These are phyloP conservation scores for Strix aluco DNA, from an alignment of 2,113 vertebrate species.

Conservation along the genomic window DNA sequence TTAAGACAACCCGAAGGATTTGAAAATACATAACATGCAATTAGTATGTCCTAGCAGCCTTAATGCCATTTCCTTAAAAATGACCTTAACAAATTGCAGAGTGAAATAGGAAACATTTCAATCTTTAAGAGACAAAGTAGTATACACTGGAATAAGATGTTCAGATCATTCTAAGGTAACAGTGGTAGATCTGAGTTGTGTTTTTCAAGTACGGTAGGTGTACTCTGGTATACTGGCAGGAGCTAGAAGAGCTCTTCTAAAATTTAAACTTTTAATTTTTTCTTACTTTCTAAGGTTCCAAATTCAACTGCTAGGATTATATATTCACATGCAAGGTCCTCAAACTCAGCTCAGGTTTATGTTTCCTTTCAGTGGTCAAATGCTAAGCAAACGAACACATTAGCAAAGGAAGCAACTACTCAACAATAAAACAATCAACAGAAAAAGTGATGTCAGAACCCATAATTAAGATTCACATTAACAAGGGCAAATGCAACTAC, in stretches of 20 bases:
- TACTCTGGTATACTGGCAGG: not conserved
- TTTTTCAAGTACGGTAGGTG: not conserved
- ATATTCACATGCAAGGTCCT: not conserved
- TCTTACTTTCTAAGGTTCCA: not conserved
- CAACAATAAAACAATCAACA: not conserved
- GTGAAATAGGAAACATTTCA: not conserved
- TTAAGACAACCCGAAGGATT: not conserved
- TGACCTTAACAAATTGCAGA: not conserved
- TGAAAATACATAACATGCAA: not conserved
- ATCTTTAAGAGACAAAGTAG: not conserved
- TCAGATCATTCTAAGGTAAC: not conserved
- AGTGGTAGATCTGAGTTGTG: not conserved
- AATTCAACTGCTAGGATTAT: not conserved
- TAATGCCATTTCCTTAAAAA: not conserved
- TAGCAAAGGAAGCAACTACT: not conserved
- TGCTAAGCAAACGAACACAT: not conserved
- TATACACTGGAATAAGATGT: not conserved
- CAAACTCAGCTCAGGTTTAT: not conserved
- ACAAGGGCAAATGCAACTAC: not conserved
- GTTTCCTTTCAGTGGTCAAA: not conserved
- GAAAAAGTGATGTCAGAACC: not conserved
- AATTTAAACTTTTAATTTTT: not conserved
- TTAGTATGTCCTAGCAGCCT: not conserved
- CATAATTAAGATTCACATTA: not conserved
- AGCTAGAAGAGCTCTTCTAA: not conserved